These are phyloP conservation scores for Pissodes strobi DNA, from an alignment of 1,140 invertebrate genomes.

Conservation along the genomic window DNA sequence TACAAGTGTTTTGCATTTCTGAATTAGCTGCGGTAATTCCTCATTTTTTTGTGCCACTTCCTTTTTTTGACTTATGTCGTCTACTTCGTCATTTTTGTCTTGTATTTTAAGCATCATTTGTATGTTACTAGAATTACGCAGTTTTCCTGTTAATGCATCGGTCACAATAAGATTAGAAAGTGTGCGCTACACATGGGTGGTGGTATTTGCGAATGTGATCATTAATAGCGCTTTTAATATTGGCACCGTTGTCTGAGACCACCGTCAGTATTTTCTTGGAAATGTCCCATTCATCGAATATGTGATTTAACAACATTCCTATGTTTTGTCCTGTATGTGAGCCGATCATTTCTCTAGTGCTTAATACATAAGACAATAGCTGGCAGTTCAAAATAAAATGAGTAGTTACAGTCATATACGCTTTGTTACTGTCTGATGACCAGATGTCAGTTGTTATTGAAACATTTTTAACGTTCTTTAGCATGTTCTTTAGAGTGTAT, in stretches of 20 bases:
- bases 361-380: too few species aligned
- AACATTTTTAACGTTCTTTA: not conserved
- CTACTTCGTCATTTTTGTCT: too few species aligned
- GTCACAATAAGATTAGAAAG: too few species aligned
- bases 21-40: constrained; percentile 14
- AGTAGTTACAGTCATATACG: too few species aligned
- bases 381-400: too few species aligned
- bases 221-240: not conserved
- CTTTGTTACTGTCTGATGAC: too few species aligned
- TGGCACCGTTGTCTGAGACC: not conserved
- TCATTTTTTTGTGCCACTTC: constrained; percentile 11
- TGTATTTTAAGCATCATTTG: constrained; percentile 28
- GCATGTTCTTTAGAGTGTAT: not conserved
- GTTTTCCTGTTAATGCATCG: too few species aligned
- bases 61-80: too few species aligned
- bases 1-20: too few species aligned
- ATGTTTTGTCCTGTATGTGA: constrained; percentile 3
- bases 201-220: too few species aligned
- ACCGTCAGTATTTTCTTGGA: not conserved
- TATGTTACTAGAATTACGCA: too few species aligned
- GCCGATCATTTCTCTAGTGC: not conserved
- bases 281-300: constrained; percentile 4
- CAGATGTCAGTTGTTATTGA: not conserved
- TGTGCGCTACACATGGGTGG: constrained; percentile 55
- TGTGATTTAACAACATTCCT: not conserved